Evolutionary conservation across 2,113 vertebrate genomes (phyloP).

Genomic region (Ctenodactylus gundi): DNA sequence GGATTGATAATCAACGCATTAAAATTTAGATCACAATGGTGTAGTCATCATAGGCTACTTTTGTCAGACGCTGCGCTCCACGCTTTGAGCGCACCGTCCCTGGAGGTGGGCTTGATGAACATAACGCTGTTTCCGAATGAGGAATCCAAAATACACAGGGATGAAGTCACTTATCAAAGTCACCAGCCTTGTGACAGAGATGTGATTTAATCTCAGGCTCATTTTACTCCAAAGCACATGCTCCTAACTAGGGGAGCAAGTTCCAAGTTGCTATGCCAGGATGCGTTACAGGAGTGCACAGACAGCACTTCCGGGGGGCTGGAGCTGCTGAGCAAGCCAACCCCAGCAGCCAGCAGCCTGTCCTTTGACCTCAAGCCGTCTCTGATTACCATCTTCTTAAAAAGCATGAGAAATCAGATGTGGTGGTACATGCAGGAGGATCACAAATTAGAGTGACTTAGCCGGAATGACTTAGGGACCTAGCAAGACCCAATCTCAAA

Average conservation of each 20-base stretch:
- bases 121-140: not conserved
- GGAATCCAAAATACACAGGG: not conserved
- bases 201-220: not conserved
- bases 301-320: accelerated
- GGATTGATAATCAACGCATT: not conserved
- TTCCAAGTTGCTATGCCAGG: accelerated
- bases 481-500: too few species aligned
- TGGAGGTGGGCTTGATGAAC: too few species aligned
- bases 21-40: not conserved
- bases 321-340: accelerated
- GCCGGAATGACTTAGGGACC: too few species aligned
- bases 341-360: not conserved
- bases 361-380: not conserved
- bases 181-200: not conserved
- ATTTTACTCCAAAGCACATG: not conserved
- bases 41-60: not conserved
- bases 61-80: not conserved
- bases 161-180: not conserved
- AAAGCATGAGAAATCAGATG: too few species aligned
- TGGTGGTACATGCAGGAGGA: too few species aligned
- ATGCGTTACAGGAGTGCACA: not conserved
- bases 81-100: not conserved
- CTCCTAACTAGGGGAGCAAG: accelerated
- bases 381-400: not conserved
- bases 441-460: too few species aligned